These are phyloP conservation scores for Micrasema minimum DNA, from an alignment of 1,140 invertebrate species.

Conservation along the genomic window DNA sequence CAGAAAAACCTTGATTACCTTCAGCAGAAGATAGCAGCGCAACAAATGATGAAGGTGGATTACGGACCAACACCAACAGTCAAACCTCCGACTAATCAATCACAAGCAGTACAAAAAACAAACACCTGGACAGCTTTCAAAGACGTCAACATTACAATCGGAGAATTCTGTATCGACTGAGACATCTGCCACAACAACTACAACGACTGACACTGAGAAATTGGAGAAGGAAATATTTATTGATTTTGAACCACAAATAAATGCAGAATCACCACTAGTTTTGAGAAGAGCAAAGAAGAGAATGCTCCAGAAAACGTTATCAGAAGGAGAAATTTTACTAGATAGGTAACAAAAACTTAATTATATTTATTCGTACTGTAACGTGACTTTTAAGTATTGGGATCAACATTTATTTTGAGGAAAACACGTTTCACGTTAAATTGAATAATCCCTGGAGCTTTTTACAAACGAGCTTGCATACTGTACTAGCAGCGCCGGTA, in stretches of 20 bases:
- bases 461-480: too few species aligned
- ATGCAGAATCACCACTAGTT: slow-evolving; percentile 69
- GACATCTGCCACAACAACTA: slow-evolving; percentile 62
- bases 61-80: slow-evolving; percentile 50
- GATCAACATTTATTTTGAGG: too few species aligned
- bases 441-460: too few species aligned
- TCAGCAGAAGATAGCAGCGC: slow-evolving; percentile 66
- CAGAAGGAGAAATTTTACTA: slow-evolving; percentile 81
- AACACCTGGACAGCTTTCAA: slow-evolving; percentile 59
- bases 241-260: slow-evolving; percentile 82
- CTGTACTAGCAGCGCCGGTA: not conserved
- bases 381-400: too few species aligned
- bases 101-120: slow-evolving; percentile 58
- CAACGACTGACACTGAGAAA: slow-evolving; percentile 67
- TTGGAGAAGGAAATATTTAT: slow-evolving; percentile 87
- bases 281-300: slow-evolving; percentile 67
- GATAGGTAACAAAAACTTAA: slow-evolving; percentile 63
- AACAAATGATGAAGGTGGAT: slow-evolving; percentile 62
- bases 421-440: too few species aligned
- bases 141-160: slow-evolving; percentile 66
- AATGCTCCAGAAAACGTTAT: slow-evolving; percentile 80
- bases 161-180: slow-evolving; percentile 65
- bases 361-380: not conserved
- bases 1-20: slow-evolving; percentile 65
- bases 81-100: slow-evolving; percentile 51